A percentile compares a stretch with the other conserved stretches of the same genome.
Conservation (phyloP, 2,113 vertebrate genomes). For the Alethe castanea region DNA sequence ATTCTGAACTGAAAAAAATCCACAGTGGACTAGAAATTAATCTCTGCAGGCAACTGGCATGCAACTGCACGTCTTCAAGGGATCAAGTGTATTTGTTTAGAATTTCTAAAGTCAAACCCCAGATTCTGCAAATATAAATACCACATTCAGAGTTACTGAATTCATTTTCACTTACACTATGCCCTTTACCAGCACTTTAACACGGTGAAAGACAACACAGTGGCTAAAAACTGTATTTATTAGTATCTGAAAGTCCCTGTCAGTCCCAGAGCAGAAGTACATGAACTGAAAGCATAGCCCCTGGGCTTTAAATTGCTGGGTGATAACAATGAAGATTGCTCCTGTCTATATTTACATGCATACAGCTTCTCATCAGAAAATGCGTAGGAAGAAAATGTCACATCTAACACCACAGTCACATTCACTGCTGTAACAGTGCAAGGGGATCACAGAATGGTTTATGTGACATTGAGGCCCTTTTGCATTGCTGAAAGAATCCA, state of each 20-base stretch:
- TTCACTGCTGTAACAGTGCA: neutral
- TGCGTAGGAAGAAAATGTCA: neutral
- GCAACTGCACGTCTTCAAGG: neutral
- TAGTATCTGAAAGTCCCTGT: neutral
- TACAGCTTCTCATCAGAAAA: neutral
- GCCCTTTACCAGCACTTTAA: neutral
- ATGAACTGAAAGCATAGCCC: fast-evolving
- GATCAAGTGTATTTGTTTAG: neutral
- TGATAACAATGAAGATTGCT: neutral
- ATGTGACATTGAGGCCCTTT: neutral
- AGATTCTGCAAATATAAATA: neutral
- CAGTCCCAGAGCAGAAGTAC: neutral
- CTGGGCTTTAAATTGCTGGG: neutral
- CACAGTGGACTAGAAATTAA: neutral
- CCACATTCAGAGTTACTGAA: neutral
- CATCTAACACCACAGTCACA: neutral
- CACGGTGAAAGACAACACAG: neutral
- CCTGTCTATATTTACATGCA: neutral
- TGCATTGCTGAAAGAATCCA: neutral
- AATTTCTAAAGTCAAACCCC: neutral
- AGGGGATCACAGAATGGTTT: neutral
- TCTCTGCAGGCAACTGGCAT: neutral
- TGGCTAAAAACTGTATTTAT: neutral
- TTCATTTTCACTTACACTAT: neutral
- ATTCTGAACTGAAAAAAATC: neutral